A percentile compares a stretch with the other conserved stretches of the same genome.
Evolutionary conservation across 2,888 invertebrate species (phyloP).

Genomic region (Cosmia trapezina): DNA sequence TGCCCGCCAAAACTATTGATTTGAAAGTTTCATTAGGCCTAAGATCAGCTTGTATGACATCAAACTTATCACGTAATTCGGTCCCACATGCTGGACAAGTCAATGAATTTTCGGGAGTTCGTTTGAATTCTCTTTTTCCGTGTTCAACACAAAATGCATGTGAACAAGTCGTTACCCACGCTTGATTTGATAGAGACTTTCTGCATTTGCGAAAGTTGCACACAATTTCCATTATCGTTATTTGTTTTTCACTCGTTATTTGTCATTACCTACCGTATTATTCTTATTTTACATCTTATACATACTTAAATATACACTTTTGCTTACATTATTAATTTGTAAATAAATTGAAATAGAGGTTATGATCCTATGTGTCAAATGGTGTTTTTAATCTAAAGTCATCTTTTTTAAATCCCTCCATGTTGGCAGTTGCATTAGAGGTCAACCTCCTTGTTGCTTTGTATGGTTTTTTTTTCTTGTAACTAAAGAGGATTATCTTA

Average conservation of each 20-base stretch:
- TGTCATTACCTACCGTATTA: conserved; percentile 22
- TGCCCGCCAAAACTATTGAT: conserved; percentile 88
- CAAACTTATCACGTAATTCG: conserved; percentile 87
- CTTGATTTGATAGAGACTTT: conserved; percentile 84
- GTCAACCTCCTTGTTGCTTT: conserved; percentile 25
- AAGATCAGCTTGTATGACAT: conserved; percentile 88
- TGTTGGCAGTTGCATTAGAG: conserved; percentile 7
- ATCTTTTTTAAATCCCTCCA: not conserved
- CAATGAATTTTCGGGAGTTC: conserved; percentile 83
- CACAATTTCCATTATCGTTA: conserved; percentile 80
- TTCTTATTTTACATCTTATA: conserved; percentile 6
- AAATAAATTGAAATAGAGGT: not conserved
- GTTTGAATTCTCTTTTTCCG: conserved; percentile 87
- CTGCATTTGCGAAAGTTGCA: conserved; percentile 90
- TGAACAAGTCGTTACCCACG: conserved; percentile 90
- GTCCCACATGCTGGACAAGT: conserved; percentile 89
- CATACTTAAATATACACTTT: not conserved
- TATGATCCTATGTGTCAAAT: conserved; percentile 35
- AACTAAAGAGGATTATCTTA: not conserved
- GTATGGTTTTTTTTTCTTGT: not conserved
- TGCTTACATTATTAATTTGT: conserved; percentile 15
- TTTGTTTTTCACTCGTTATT: conserved; percentile 27
- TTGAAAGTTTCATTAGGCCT: conserved; percentile 88
- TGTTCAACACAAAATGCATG: conserved; percentile 90
- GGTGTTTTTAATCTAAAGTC: not conserved